Evolutionary conservation across 1,140 invertebrate species (phyloP).

Genomic region (Bombus sibiricus): DNA sequence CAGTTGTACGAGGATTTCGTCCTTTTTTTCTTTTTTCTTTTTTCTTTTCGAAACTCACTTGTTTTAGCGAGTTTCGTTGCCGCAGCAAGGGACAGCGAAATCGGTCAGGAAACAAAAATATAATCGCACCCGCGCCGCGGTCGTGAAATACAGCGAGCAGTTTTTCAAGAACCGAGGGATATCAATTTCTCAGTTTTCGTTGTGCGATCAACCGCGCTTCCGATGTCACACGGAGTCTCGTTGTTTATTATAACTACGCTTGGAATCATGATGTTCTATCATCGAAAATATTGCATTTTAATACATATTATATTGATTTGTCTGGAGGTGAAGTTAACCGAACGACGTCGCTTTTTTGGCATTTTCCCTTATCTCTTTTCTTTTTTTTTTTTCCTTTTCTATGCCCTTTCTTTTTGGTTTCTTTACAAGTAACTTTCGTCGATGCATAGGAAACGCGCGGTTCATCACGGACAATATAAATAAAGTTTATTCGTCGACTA

Average conservation of each 20-base stretch:
- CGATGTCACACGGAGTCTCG: background rate
- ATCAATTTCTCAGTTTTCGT: constrained; percentile 30
- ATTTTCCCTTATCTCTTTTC: background rate
- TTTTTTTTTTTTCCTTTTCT: background rate
- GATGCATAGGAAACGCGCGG: constrained; percentile 41
- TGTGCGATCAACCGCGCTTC: constrained; percentile 30
- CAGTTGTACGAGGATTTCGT: constrained; percentile 49
- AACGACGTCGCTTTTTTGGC: background rate
- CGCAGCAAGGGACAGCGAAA: constrained; percentile 44
- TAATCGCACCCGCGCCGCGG: constrained; percentile 8
- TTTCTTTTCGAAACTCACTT: background rate
- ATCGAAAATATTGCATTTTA: constrained; percentile 36
- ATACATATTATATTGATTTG: constrained; percentile 9
- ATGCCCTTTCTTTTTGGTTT: background rate
- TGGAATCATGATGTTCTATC: background rate
- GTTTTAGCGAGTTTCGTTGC: constrained; percentile 42
- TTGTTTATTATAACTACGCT: background rate
- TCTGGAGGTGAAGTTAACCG: constrained; percentile 1
- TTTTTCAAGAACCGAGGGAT: constrained; percentile 17
- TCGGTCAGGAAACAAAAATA: constrained; percentile 49
- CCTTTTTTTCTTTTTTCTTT: background rate
- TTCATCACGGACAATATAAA: constrained; percentile 61
- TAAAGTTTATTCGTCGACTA: constrained; percentile 70
- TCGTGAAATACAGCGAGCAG: constrained; percentile 34
- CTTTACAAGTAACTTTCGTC: background rate